Evolutionary conservation across 2,888 invertebrate genomes (phyloP), one percentile per base, ranked within the genome.

Genomic region (Ennomos fuscantarius): DNA sequence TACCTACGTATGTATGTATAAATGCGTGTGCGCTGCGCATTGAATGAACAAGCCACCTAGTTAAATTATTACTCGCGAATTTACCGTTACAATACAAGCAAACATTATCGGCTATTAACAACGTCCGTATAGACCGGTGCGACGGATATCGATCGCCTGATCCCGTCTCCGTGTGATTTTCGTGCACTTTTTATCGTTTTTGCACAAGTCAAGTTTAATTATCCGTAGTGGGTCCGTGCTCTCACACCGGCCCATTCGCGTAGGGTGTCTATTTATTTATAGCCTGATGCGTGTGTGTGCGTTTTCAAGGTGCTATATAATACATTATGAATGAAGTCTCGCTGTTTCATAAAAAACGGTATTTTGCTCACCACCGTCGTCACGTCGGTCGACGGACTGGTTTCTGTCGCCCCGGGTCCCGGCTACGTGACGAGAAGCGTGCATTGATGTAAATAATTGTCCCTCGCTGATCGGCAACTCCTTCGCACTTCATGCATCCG

Each of bases 241-340:
- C 49, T 45, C 51, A 40, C 55, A 51, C 48, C 55, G 55, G 50
- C 76, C 73, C 74, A 70, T 72, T 65, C 61, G 58, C 62, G 66
- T 68, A 66, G 66, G 69, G 65, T 69, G 67, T 72, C 73, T 77
- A 79, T 78, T 76, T 84, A 84, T 84, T 81, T 79, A 78, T 82
- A 79, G 74, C 70, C 48, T 33, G 33, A 24, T 41, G 34, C 51
- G 75, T 73, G 58, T 79, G 79, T 78, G 74, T 66, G 77, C 67
- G 79, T 80, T 82, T 84, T 78, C 81, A 84, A 59, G 49, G 58
- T 49, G 74, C 79, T 81, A 78, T 81, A 78, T 83, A 78, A 87
- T 90, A 87, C 86, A 91, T 88, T 89, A 89, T 91, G 91, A 91
- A 91, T 91, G 91, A 88, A 90, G 89, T 82, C 79, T 79, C 77